phyloP scores from a whole-genome alignment of 2,888 invertebrate genomes.

The Protodeltote pygarga region DNA sequence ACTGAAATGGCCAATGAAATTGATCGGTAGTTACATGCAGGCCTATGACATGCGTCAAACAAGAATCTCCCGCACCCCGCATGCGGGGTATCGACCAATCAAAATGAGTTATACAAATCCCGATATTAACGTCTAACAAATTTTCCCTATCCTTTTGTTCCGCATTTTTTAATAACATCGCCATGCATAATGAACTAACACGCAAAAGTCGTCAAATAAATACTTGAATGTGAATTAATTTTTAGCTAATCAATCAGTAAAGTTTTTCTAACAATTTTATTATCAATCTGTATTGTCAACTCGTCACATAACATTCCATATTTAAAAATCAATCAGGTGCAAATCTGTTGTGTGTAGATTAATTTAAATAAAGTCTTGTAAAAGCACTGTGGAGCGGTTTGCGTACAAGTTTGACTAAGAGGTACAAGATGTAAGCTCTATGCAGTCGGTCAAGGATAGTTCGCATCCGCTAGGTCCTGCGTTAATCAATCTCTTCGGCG shows the following conservation, averaged over 20 bases:
- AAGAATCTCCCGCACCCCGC: no score
- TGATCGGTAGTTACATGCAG: no score
- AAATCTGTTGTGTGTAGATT: background rate
- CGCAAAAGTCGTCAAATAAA: background rate
- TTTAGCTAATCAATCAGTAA: background rate
- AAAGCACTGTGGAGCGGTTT: no score
- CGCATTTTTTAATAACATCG: conserved; percentile 1
- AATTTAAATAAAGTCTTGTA: conserved; percentile 4
- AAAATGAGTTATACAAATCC: no score
- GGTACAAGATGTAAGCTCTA: background rate
- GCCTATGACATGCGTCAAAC: no score
- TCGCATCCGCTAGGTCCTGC: conserved; percentile 4
- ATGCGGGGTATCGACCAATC: no score
- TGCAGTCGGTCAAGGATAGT: background rate
- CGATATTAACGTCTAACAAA: conserved; percentile 8
- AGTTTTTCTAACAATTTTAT: conserved; percentile 4
- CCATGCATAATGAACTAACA: conserved; percentile 4
- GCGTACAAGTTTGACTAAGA: background rate
- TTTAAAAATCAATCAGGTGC: conserved; percentile 1
- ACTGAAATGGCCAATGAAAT: no score
- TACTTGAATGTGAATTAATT: conserved; percentile 2
- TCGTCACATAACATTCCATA: conserved; percentile 4
- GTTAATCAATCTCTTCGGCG: conserved; percentile 88
- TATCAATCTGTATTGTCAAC: background rate
- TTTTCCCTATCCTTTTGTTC: background rate